Conservation (phyloP, 2,888 invertebrate species). For the Dolichopus griseipennis region DNA sequence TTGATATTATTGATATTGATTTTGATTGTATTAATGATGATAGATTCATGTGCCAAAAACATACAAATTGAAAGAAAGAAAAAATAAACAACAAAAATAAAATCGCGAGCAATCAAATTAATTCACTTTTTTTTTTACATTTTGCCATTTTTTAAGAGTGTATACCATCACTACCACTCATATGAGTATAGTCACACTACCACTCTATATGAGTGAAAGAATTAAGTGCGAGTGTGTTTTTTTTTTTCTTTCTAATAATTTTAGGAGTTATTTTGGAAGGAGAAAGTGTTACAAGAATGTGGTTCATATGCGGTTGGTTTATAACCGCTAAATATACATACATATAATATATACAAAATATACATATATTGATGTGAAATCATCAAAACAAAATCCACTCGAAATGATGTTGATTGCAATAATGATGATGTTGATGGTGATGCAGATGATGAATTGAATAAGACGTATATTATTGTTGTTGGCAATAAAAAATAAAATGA, state of each 20-base stretch:
- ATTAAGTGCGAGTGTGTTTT: neutral
- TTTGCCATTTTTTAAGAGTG: too few relatives aligned
- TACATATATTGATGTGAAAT: neutral
- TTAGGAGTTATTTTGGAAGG: too few relatives aligned
- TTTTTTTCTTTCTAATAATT: too few relatives aligned
- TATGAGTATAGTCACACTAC: too few relatives aligned
- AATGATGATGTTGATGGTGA: neutral
- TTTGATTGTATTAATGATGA: constrained; percentile 1
- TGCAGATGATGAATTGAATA: neutral
- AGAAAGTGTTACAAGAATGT: too few relatives aligned
- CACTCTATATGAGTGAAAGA: neutral
- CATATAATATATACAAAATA: neutral
- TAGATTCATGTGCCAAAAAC: neutral
- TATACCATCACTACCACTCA: neutral
- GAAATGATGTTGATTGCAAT: neutral
- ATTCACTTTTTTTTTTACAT: neutral
- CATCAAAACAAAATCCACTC: neutral
- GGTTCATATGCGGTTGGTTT: neutral
- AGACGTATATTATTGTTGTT: neutral
- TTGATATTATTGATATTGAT: neutral
- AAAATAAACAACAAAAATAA: neutral
- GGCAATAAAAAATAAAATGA: neutral
- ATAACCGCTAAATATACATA: too few relatives aligned
- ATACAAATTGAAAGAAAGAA: neutral
- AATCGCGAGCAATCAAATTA: constrained; percentile 1